phyloP scores from a whole-genome alignment of 2,113 vertebrate genomes.

The Sus scrofa region DNA sequence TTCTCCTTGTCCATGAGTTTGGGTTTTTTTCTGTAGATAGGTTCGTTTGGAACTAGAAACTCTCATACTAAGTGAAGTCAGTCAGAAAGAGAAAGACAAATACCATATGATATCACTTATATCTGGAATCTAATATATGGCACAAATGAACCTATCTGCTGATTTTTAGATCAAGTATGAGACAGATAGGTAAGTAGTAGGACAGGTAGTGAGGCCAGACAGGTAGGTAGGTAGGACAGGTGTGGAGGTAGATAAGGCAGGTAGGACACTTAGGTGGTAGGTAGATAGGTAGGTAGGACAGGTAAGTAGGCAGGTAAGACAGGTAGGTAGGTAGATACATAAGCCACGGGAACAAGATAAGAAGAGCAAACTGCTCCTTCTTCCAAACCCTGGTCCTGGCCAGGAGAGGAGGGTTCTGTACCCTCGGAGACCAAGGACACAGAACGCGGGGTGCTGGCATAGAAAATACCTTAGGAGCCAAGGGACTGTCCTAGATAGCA shows the following conservation, averaged over 20 bases:
- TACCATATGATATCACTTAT: too few species aligned
- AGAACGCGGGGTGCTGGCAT: not conserved
- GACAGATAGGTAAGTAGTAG: not conserved
- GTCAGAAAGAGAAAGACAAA: too few species aligned
- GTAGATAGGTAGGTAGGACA: too few species aligned
- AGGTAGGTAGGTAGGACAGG: not conserved
- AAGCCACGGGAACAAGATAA: not conserved
- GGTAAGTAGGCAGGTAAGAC: not conserved
- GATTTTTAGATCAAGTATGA: not conserved
- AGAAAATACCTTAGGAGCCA: not conserved
- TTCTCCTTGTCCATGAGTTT: too few species aligned
- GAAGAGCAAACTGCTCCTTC: not conserved
- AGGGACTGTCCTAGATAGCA: not conserved
- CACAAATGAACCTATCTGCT: not conserved
- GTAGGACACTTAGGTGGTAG: too few species aligned
- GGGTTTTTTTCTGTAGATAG: too few species aligned
- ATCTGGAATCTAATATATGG: too few species aligned
- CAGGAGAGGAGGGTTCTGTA: not conserved
- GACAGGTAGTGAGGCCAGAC: too few species aligned
- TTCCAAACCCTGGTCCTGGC: not conserved
- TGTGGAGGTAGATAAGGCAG: not conserved
- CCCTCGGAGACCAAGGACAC: not conserved
- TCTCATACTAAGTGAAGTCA: too few species aligned
- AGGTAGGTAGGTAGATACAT: not conserved
- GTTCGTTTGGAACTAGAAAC: too few species aligned